Percentiles rank a stretch among this genome's conserved stretches.
Evolutionary conservation across 2,113 vertebrate species (phyloP).

Genomic region (Ptilorrhoa leucosticta): DNA sequence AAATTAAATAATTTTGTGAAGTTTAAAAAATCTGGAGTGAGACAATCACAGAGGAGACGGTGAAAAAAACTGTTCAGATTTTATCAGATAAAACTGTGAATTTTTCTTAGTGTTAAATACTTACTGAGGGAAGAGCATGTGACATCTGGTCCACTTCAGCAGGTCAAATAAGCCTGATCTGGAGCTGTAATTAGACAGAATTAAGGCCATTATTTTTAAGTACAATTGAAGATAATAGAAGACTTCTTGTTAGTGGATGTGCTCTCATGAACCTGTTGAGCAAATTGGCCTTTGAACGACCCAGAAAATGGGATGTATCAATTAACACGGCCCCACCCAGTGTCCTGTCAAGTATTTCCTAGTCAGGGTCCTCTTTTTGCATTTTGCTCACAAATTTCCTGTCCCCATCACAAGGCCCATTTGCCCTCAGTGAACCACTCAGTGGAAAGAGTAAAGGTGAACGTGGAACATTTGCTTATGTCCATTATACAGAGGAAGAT

Average conservation of each 20-base stretch:
- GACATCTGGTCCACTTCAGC: background rate
- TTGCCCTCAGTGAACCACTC: background rate
- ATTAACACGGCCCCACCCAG: background rate
- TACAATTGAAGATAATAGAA: background rate
- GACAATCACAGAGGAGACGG: background rate
- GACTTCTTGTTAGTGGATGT: background rate
- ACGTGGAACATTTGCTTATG: background rate
- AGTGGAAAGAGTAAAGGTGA: background rate
- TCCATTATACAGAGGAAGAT: background rate
- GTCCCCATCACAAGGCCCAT: background rate
- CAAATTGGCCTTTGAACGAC: background rate
- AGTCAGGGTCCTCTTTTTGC: background rate
- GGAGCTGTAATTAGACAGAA: background rate
- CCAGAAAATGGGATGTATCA: background rate
- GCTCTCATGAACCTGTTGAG: background rate
- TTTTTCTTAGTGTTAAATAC: background rate
- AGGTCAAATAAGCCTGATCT: background rate
- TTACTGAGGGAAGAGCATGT: background rate
- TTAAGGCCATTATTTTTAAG: background rate
- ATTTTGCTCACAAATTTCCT: background rate
- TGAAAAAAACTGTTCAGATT: background rate
- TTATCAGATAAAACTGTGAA: background rate
- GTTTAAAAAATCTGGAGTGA: background rate
- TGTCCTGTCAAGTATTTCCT: background rate
- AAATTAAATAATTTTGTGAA: background rate